Evolutionary conservation across 2,888 invertebrate genomes (phyloP).

Genomic region (Bombylius major): DNA sequence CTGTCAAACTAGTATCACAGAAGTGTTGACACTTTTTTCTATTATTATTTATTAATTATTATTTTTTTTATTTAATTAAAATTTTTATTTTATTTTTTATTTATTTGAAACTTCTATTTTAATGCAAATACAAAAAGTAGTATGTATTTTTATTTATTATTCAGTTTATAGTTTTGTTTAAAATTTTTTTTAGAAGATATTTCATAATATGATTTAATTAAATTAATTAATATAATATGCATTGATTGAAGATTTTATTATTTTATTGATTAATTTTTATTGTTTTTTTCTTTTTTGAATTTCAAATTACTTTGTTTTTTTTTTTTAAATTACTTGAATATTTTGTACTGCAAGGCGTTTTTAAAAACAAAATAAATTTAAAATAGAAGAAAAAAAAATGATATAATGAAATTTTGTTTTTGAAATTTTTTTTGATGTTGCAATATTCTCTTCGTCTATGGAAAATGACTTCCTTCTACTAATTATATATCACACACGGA

Average conservation of each 20-base stretch:
- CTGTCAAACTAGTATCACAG: constrained; percentile 14
- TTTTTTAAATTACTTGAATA: too few species aligned
- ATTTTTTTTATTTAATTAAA: background rate
- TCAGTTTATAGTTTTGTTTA: background rate
- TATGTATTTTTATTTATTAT: background rate
- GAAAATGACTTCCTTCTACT: too few species aligned
- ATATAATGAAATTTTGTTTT: too few species aligned
- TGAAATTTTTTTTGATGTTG: too few species aligned
- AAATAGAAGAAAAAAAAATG: too few species aligned
- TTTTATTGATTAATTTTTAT: background rate
- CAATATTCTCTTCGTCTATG: too few species aligned
- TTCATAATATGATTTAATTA: background rate
- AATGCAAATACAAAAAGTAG: background rate
- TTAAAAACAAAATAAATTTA: background rate
- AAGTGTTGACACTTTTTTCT: constrained; percentile 7
- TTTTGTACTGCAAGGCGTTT: background rate
- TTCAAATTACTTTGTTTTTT: background rate
- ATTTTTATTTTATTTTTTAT: background rate
- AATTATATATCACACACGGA: too few species aligned
- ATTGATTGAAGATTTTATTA: background rate
- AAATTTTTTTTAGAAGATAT: background rate
- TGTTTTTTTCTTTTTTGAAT: background rate
- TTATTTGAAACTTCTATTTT: background rate
- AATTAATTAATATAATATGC: background rate
- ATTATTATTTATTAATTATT: background rate